These are phyloP conservation scores for Subacronicta megacephala DNA, from an alignment of 2,888 invertebrate genomes.

Conservation along the genomic window DNA sequence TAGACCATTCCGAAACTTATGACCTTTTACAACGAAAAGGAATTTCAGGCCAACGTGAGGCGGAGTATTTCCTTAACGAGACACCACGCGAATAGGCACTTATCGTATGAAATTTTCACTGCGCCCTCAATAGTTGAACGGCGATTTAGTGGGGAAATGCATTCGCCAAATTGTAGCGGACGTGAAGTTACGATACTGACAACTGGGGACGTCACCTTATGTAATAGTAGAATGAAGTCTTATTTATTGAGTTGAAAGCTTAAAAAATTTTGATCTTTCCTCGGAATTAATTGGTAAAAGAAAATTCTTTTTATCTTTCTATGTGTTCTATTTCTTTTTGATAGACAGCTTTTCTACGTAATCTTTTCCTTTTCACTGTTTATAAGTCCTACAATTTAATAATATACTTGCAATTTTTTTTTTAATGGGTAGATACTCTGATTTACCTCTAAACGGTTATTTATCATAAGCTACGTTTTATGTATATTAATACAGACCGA, in stretches of 20 bases:
- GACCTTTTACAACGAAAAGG: slow-evolving; percentile 56
- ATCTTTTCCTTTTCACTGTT: too few relatives aligned
- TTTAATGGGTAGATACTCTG: too few relatives aligned
- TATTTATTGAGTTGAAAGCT: slow-evolving; percentile 17
- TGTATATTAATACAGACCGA: too few relatives aligned
- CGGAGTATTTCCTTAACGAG: slow-evolving; percentile 73
- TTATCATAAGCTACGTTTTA: slow-evolving; percentile 2
- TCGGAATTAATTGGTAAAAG: too few relatives aligned
- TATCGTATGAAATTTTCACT: slow-evolving; percentile 82
- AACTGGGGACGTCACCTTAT: slow-evolving; percentile 51
- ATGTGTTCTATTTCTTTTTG: neutral
- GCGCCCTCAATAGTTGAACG: slow-evolving; percentile 74
- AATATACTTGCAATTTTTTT: too few relatives aligned
- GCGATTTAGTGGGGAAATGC: slow-evolving; percentile 77
- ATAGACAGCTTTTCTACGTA: neutral
- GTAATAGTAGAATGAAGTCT: slow-evolving; percentile 24
- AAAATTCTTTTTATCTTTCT: neutral
- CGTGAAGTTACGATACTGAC: slow-evolving; percentile 57
- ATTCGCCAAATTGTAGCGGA: slow-evolving; percentile 74
- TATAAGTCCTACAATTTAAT: too few relatives aligned
- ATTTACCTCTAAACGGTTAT: too few relatives aligned
- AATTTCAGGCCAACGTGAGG: slow-evolving; percentile 61
- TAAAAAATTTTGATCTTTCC: neutral
- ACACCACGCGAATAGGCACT: slow-evolving; percentile 72
- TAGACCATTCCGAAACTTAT: slow-evolving; percentile 43